A percentile compares a stretch with the other conserved stretches of the same genome.
phyloP scores from a whole-genome alignment of 2,888 invertebrate species.

The Agrochola circellaris region DNA sequence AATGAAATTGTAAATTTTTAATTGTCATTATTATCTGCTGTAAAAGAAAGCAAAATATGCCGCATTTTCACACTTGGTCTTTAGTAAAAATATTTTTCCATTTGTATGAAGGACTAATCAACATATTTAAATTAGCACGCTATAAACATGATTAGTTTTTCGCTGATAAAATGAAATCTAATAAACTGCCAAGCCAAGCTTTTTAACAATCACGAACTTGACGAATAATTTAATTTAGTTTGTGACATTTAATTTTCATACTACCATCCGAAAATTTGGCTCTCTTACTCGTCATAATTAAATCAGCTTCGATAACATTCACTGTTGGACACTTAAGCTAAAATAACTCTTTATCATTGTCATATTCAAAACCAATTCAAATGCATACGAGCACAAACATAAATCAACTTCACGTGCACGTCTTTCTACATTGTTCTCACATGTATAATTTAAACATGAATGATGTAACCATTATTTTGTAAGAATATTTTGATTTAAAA shows the following conservation, averaged over 20 bases:
- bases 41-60: neutral
- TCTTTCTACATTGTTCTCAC: too few species aligned
- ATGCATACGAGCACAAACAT: neutral
- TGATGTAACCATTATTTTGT: too few species aligned
- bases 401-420: constrained; percentile 2
- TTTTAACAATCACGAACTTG: neutral
- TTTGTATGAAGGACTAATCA: too few species aligned
- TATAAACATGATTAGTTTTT: neutral
- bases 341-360: neutral
- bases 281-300: neutral
- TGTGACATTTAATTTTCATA: neutral
- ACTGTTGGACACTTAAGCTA: neutral
- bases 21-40: constrained; percentile 26
- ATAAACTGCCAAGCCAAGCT: neutral
- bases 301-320: neutral
- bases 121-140: neutral
- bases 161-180: neutral
- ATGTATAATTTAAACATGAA: too few species aligned
- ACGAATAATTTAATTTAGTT: neutral
- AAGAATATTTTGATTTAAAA: too few species aligned
- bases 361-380: neutral
- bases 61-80: neutral
- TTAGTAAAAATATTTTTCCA: neutral
- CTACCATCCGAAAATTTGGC: neutral
- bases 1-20: constrained; percentile 34